Evolutionary conservation across 1,140 invertebrate genomes (phyloP).

Genomic region (Nymphalis io): DNA sequence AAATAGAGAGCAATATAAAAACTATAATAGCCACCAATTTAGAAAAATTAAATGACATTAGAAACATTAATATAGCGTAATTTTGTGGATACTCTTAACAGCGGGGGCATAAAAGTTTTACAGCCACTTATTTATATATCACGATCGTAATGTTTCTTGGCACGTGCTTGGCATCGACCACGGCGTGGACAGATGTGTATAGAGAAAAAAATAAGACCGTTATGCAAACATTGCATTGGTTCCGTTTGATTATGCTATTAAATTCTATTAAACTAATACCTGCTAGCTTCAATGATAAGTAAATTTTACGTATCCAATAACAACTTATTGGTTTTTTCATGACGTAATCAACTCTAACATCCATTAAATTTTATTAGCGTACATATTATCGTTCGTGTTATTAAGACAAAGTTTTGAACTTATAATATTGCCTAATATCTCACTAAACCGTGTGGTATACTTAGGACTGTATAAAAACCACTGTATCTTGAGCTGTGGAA

Average conservation of each 20-base stretch:
- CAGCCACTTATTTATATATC: conserved; percentile 22
- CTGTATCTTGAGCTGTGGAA: no score
- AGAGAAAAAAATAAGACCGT: neutral
- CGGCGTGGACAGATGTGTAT: neutral
- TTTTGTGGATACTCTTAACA: neutral
- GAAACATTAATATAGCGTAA: neutral
- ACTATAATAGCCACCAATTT: neutral
- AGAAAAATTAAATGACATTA: neutral
- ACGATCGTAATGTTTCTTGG: conserved; percentile 14
- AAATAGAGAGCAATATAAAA: no score
- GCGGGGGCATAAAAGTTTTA: neutral
- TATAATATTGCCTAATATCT: no score
- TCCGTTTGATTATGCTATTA: neutral
- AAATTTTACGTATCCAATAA: no score
- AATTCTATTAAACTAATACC: neutral
- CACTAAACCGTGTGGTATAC: no score
- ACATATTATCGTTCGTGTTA: no score
- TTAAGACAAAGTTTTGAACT: no score
- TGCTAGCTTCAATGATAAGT: no score
- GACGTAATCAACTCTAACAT: no score
- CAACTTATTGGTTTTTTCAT: no score
- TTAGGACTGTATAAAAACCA: no score
- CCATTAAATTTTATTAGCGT: no score
- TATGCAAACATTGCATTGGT: neutral
- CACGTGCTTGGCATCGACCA: conserved; percentile 20